Evolutionary conservation across 2,888 invertebrate genomes (phyloP).

Genomic region (Piscicola geometra): DNA sequence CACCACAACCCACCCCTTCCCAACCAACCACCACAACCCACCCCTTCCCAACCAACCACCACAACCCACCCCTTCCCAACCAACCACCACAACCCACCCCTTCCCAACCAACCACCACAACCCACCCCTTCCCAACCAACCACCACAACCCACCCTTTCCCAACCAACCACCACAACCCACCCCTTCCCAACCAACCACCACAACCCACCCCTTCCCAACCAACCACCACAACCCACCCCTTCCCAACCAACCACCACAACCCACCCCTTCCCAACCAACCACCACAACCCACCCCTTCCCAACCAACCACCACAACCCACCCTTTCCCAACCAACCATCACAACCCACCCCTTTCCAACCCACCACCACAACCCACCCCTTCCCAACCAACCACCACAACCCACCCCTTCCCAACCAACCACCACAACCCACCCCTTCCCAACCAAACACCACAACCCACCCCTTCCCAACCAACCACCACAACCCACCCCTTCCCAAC

Average conservation of each 20-base stretch:
- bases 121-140: too few relatives aligned
- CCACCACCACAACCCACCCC: neutral
- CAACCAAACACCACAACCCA: neutral
- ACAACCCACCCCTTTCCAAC: neutral
- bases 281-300: neutral
- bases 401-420: too few relatives aligned
- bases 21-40: neutral
- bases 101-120: neutral
- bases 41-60: too few relatives aligned
- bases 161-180: neutral
- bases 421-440: neutral
- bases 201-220: neutral
- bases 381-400: too few relatives aligned
- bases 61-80: too few relatives aligned
- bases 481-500: too few relatives aligned
- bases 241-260: neutral
- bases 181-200: neutral
- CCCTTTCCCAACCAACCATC: too few relatives aligned
- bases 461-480: too few relatives aligned
- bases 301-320: too few relatives aligned
- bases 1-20: neutral
- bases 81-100: neutral
- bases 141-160: too few relatives aligned
- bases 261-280: neutral
- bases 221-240: too few relatives aligned